A percentile compares a stretch with the other conserved stretches of the same genome.
Evolutionary conservation across 1,140 invertebrate species (phyloP).

Genomic region (Sinella curviseta): DNA sequence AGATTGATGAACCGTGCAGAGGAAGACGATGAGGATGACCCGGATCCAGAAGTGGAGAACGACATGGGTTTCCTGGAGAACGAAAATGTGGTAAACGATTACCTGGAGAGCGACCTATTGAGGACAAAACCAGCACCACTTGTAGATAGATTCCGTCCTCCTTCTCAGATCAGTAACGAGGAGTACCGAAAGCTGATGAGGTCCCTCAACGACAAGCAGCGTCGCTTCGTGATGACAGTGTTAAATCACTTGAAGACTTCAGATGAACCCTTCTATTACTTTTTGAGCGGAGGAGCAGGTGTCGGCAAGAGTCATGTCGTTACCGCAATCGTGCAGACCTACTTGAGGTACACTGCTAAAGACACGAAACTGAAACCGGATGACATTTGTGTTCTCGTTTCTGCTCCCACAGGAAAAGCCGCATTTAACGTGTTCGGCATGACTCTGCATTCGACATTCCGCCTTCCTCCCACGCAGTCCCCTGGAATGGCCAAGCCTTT

Average conservation of each 20-base stretch:
- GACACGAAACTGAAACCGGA: not conserved
- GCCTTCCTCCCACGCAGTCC: not conserved
- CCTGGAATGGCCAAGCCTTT: not conserved
- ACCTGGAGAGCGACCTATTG: not conserved
- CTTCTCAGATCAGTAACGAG: not conserved
- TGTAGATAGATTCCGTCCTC: not conserved
- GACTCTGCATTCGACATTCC: not conserved
- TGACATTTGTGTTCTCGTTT: not conserved
- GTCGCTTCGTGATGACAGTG: not conserved
- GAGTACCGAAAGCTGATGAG: not conserved
- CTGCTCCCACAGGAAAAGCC: conserved; percentile 12
- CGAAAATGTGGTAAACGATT: not conserved
- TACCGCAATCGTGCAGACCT: conserved; percentile 25
- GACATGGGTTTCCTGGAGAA: not conserved
- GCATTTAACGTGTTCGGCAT: conserved; percentile 20
- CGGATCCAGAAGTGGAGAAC: not conserved
- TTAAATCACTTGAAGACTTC: conserved; percentile 2
- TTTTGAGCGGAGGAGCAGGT: conserved; percentile 9
- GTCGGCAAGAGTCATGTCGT: conserved; percentile 32
- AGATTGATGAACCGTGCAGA: not conserved
- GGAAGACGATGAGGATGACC: not conserved
- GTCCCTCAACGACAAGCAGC: conserved; percentile 21
- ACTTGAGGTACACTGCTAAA: not conserved
- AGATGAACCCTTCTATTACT: not conserved
- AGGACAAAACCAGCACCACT: not conserved